phyloP scores from a whole-genome alignment of 2,888 invertebrate species.

The Serripes groenlandicus region DNA sequence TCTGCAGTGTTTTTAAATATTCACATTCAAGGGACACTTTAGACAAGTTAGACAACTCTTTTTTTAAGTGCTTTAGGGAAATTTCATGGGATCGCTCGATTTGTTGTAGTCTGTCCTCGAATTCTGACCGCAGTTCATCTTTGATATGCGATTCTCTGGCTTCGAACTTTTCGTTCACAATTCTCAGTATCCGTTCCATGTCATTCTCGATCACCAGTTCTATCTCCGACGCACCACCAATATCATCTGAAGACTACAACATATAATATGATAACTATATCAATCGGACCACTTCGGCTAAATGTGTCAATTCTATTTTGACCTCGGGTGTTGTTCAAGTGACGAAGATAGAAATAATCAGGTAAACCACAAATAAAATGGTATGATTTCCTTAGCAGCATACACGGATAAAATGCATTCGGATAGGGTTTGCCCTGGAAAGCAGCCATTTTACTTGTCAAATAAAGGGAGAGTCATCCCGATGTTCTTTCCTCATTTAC shows the following conservation, averaged over 20 bases:
- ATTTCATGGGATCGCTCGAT: constrained; percentile 50
- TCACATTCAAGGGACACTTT: constrained; percentile 62
- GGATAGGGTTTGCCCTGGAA: too few species aligned
- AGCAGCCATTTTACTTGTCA: too few species aligned
- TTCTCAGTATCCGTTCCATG: constrained; percentile 43
- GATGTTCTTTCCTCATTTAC: too few species aligned
- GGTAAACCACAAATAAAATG: too few species aligned
- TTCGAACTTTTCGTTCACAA: constrained; percentile 59
- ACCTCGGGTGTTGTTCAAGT: too few species aligned
- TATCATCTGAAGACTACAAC: constrained; percentile 14
- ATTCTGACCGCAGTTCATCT: constrained; percentile 52
- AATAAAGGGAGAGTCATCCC: too few species aligned
- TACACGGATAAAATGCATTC: too few species aligned
- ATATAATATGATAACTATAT: too few species aligned
- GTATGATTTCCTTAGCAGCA: too few species aligned
- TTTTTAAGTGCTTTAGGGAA: constrained; percentile 41
- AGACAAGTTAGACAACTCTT: constrained; percentile 50
- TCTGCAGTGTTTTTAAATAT: constrained; percentile 49
- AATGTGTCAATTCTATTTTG: too few species aligned
- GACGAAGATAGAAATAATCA: too few species aligned
- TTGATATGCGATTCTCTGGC: constrained; percentile 53
- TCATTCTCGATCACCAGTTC: constrained; percentile 18
- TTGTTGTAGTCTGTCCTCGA: constrained; percentile 41
- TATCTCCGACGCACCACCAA: constrained; percentile 14
- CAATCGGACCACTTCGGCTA: too few species aligned